Conservation (phyloP, 2,113 vertebrate genomes). For the Athene noctua region DNA sequence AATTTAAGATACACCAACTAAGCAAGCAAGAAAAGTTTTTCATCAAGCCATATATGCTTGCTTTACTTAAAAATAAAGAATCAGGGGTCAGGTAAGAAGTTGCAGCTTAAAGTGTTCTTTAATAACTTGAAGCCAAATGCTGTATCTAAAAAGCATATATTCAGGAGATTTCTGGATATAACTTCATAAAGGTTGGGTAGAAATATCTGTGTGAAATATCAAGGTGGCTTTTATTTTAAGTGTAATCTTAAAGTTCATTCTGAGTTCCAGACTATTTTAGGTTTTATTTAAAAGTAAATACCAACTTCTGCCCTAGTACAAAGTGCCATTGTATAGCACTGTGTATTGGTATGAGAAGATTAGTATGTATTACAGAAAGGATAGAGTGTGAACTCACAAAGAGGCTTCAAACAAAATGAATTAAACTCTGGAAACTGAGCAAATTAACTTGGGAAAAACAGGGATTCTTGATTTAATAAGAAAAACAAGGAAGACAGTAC, state of each 20-base stretch:
- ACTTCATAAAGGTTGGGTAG: background rate
- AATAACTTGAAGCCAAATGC: background rate
- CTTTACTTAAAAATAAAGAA: background rate
- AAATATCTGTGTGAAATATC: background rate
- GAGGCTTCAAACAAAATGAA: background rate
- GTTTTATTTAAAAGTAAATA: background rate
- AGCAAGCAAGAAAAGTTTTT: background rate
- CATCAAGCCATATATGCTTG: background rate
- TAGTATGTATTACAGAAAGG: background rate
- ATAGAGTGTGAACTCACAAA: background rate
- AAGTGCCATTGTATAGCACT: background rate
- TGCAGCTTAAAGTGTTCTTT: background rate
- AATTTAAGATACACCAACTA: background rate
- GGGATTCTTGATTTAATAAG: background rate
- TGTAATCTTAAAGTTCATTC: background rate
- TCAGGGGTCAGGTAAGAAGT: background rate
- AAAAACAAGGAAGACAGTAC: background rate
- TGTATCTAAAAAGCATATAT: background rate
- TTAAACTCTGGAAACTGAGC: background rate
- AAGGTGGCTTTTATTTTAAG: background rate
- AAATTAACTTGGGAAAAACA: background rate
- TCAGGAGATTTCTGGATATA: background rate
- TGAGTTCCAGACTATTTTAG: background rate
- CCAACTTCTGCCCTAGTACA: background rate
- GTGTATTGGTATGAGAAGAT: background rate